Conservation (phyloP, 2,888 invertebrate genomes). For the Auanema freiburgensis region DNA sequence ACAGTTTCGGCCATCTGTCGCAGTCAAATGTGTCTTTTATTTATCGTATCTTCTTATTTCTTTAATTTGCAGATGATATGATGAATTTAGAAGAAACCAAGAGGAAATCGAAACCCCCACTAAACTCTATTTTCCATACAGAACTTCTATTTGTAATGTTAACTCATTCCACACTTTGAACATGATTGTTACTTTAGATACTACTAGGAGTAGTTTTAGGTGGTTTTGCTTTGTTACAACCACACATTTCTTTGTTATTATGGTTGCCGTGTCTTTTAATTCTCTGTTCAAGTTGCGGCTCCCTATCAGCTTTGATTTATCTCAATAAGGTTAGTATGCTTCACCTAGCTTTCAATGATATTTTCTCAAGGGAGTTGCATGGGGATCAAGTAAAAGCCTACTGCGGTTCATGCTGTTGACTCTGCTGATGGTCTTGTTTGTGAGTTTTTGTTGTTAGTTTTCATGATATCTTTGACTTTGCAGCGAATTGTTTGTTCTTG, state of each 20-base stretch:
- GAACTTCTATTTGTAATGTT: slow-evolving; percentile 16
- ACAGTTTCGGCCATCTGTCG: too few relatives aligned
- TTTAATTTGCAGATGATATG: too few relatives aligned
- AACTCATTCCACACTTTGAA: background rate
- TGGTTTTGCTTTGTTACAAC: slow-evolving; percentile 17
- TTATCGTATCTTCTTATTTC: too few relatives aligned
- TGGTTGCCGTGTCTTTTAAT: slow-evolving; percentile 16
- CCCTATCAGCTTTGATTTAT: slow-evolving; percentile 14
- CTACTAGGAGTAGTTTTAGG: slow-evolving; percentile 7
- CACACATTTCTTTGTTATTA: slow-evolving; percentile 12
- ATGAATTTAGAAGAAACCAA: background rate
- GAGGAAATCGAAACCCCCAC: slow-evolving; percentile 8
- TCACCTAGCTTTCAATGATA: background rate
- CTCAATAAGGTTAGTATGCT: slow-evolving; percentile 14
- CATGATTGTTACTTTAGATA: slow-evolving; percentile 9
- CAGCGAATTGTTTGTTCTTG: too few relatives aligned
- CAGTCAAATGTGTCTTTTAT: too few relatives aligned
- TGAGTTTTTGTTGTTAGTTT: slow-evolving; percentile 5
- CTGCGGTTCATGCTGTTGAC: slow-evolving; percentile 14
- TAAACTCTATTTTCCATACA: slow-evolving; percentile 17
- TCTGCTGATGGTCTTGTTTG: slow-evolving; percentile 18
- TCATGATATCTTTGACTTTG: too few relatives aligned
- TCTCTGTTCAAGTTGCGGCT: slow-evolving; percentile 10
- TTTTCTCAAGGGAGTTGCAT: slow-evolving; percentile 12
- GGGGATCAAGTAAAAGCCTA: slow-evolving; percentile 12